These are phyloP conservation scores for Cirrhinus mrigala DNA, from an alignment of 2,797 vertebrate genomes.

Conservation along the genomic window DNA sequence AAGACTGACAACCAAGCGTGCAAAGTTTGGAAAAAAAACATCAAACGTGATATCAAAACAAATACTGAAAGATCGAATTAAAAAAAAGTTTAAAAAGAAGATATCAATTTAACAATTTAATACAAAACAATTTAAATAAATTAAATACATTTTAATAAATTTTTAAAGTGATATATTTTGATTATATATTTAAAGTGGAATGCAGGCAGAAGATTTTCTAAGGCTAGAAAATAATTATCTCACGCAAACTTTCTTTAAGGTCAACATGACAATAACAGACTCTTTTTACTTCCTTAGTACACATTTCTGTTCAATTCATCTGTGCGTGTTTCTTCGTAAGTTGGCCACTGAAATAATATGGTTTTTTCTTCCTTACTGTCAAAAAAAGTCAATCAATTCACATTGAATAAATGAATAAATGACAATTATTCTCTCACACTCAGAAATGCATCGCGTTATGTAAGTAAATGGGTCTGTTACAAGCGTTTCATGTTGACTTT, in stretches of 20 bases:
- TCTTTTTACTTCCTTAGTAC: neutral
- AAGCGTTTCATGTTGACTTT: neutral
- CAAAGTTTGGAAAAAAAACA: conserved; percentile 6
- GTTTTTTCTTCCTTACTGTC: too few relatives aligned
- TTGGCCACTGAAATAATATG: neutral
- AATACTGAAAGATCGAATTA: neutral
- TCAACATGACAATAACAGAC: neutral
- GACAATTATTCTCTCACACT: neutral
- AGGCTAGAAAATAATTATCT: neutral
- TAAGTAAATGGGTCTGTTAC: neutral
- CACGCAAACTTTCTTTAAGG: neutral
- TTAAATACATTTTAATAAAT: neutral
- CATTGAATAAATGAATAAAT: neutral
- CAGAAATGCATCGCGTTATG: neutral
- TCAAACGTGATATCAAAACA: conserved; percentile 24
- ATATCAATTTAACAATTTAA: neutral
- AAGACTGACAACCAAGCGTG: conserved; percentile 29
- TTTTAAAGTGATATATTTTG: neutral
- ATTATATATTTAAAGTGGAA: conserved; percentile 38
- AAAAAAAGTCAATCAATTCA: neutral
- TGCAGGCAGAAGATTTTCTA: conserved; percentile 24
- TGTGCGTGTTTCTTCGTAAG: neutral
- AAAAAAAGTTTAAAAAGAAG: conserved; percentile 3
- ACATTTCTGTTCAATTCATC: neutral
- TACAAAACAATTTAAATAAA: conserved; percentile 21